Percentiles rank a stretch among this genome's conserved stretches.
Conservation (phyloP, 2,888 invertebrate species). For the Stegana nigrithorax region DNA sequence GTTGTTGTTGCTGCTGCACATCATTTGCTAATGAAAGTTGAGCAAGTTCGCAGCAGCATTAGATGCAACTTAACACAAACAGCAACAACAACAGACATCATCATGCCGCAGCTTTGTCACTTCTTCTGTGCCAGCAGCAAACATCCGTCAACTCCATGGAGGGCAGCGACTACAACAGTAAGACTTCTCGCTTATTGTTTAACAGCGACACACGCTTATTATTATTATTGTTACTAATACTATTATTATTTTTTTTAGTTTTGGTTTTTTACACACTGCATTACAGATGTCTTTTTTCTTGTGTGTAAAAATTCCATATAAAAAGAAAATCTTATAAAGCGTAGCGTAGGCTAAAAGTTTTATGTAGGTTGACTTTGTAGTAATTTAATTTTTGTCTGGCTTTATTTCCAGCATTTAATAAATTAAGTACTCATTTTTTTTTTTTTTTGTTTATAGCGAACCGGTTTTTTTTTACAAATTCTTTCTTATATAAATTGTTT, state of each 20-base stretch:
- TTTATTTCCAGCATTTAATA: neutral
- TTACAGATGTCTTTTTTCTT: too few species aligned
- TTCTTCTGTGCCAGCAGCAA: neutral
- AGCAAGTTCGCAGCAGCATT: neutral
- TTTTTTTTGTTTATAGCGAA: neutral
- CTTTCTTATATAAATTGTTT: neutral
- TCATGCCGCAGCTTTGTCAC: neutral
- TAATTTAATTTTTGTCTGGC: neutral
- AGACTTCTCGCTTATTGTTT: neutral
- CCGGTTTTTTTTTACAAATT: neutral
- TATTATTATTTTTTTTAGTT: neutral
- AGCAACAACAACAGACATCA: neutral
- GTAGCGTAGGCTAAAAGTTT: neutral
- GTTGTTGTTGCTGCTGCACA: too few species aligned
- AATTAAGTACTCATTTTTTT: neutral
- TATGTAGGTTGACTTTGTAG: conserved; percentile 5
- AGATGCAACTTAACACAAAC: neutral
- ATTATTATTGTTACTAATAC: neutral
- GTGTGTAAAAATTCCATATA: neutral
- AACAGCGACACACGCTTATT: neutral
- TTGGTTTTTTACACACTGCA: too few species aligned
- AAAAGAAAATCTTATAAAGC: neutral
- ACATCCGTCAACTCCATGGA: conserved; percentile 7
- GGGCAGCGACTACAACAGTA: too few species aligned
- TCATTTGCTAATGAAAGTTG: too few species aligned